Evolutionary conservation across 2,888 invertebrate genomes (phyloP).

Genomic region (Dromius quadrimaculatus): DNA sequence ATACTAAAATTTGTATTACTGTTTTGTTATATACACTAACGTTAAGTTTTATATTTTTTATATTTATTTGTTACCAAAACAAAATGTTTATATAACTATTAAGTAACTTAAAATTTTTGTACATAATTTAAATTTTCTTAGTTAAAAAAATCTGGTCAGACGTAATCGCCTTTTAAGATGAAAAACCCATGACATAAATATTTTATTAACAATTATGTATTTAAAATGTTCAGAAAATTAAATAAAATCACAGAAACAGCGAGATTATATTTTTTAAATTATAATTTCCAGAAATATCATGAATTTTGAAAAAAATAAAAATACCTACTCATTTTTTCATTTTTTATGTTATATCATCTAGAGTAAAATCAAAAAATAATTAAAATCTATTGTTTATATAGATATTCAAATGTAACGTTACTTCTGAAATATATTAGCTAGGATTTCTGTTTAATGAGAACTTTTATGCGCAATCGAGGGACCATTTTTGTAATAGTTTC

Average conservation of each 20-base stretch:
- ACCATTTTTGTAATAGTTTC: too few relatives aligned
- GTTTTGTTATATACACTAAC: constrained; percentile 26
- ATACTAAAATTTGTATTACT: constrained; percentile 26
- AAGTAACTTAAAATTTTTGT: constrained; percentile 22
- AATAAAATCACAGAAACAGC: constrained; percentile 19
- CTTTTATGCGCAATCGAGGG: too few relatives aligned
- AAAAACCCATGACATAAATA: constrained; percentile 35
- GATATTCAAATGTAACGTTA: too few relatives aligned
- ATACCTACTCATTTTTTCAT: too few relatives aligned
- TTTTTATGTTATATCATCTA: too few relatives aligned
- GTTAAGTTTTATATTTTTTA: constrained; percentile 31
- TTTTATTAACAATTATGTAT: constrained; percentile 29
- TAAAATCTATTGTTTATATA: too few relatives aligned
- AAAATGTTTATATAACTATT: constrained; percentile 30
- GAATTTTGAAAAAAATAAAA: too few relatives aligned
- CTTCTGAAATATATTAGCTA: too few relatives aligned
- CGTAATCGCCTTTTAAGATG: constrained; percentile 10
- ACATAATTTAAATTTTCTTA: constrained; percentile 28
- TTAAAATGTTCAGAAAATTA: constrained; percentile 10
- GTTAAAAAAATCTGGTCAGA: constrained; percentile 24
- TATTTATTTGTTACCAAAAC: constrained; percentile 40
- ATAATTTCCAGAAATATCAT: too few relatives aligned
- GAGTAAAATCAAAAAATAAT: too few relatives aligned
- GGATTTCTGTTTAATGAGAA: too few relatives aligned
- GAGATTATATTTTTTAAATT: background rate